phyloP scores from a whole-genome alignment of 2,113 vertebrate species.

The Corvus hawaiiensis region DNA sequence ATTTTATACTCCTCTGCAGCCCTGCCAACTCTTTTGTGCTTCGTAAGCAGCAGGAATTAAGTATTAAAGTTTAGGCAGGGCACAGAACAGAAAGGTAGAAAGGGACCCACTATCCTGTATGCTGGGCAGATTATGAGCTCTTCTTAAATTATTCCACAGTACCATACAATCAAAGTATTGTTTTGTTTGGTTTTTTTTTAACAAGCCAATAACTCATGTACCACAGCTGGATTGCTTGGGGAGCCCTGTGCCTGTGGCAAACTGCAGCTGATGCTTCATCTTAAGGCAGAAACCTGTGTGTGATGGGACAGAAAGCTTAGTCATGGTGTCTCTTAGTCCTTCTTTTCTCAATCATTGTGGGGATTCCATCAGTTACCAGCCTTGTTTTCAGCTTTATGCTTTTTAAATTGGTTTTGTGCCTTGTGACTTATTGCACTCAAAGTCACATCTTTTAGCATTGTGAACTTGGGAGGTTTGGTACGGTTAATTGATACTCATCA shows the following conservation, averaged over 20 bases:
- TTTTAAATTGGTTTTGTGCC: background rate
- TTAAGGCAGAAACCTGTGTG: background rate
- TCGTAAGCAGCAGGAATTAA: background rate
- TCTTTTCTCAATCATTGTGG: background rate
- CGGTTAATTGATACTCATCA: background rate
- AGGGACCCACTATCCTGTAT: background rate
- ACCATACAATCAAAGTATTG: background rate
- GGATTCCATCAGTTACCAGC: background rate
- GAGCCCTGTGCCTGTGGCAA: background rate
- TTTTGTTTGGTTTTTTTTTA: background rate
- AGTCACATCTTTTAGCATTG: background rate
- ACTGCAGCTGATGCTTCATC: background rate
- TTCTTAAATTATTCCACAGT: background rate
- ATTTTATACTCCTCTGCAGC: background rate
- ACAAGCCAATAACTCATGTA: background rate
- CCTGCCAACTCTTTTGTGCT: rapidly evolving
- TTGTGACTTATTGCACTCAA: background rate
- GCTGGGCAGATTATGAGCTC: background rate
- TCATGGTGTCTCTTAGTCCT: background rate
- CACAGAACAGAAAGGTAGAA: background rate
- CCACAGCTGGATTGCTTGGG: background rate
- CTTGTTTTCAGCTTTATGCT: background rate
- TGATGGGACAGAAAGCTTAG: background rate
- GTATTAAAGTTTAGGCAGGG: background rate
- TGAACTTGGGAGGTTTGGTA: background rate